These are phyloP conservation scores for Poeciliopsis gracilis DNA, from an alignment of 2,797 vertebrate genomes.

Conservation along the genomic window DNA sequence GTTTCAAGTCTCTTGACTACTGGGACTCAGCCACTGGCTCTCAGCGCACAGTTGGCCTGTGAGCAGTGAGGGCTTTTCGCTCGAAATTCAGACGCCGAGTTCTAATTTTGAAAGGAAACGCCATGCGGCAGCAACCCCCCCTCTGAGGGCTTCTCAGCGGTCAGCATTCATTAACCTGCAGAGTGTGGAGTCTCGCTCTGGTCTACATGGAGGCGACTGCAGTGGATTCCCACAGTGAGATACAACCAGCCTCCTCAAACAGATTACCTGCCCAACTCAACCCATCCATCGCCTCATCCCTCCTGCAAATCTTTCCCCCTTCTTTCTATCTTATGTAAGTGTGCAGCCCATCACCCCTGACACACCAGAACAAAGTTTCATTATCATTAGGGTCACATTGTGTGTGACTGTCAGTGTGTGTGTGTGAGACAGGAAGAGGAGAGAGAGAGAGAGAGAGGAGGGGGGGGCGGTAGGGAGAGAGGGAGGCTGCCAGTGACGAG, in stretches of 20 bases:
- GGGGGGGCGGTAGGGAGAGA: slow-evolving; percentile 2
- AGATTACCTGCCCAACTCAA: slow-evolving; percentile 45
- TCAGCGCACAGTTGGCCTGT: not conserved
- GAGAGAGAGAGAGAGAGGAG: not conserved
- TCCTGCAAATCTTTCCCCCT: slow-evolving; percentile 22
- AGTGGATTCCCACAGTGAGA: slow-evolving; percentile 34
- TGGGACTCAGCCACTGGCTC: not conserved
- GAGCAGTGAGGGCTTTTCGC: not conserved
- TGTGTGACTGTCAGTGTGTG: slow-evolving; percentile 11
- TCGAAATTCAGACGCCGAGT: not conserved
- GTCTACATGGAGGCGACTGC: not conserved
- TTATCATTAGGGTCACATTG: slow-evolving; percentile 63
- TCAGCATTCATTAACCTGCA: slow-evolving; percentile 13
- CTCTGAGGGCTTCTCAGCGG: too few species aligned
- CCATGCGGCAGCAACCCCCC: not conserved
- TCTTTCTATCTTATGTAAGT: slow-evolving; percentile 48
- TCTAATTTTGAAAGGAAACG: not conserved
- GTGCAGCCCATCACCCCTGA: slow-evolving; percentile 42
- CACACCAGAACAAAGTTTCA: slow-evolving; percentile 51
- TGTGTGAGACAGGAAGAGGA: not conserved
- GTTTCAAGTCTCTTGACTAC: not conserved
- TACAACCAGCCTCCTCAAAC: slow-evolving; percentile 39
- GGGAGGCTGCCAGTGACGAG: slow-evolving; percentile 14
- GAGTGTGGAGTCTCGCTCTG: not conserved
- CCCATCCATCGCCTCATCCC: slow-evolving; percentile 13